Conservation (phyloP, 2,888 invertebrate genomes). For the Oscheius onirici region DNA sequence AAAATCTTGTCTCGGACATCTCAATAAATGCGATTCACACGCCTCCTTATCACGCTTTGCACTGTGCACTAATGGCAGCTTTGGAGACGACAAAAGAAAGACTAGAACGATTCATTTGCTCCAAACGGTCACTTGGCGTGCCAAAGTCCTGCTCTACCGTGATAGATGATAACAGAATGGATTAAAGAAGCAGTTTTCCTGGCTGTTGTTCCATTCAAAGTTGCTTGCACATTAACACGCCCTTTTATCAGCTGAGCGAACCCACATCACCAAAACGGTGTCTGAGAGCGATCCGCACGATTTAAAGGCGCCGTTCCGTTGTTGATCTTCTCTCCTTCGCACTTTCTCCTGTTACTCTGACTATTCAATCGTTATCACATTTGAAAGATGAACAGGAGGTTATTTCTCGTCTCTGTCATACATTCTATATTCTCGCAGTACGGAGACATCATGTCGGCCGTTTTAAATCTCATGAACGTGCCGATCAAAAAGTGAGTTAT, state of each 20-base stretch:
- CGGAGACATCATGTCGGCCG: slow-evolving; percentile 61
- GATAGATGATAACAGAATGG: not conserved
- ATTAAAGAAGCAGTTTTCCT: not conserved
- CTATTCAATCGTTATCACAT: not conserved
- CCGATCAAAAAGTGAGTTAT: slow-evolving; percentile 46
- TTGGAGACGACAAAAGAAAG: not conserved
- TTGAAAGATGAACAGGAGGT: slow-evolving; percentile 35
- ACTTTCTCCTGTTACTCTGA: not conserved
- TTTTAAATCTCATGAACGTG: slow-evolving; percentile 60
- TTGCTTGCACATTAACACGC: not conserved
- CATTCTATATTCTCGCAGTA: slow-evolving; percentile 61
- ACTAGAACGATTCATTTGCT: not conserved
- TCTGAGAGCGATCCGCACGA: not conserved
- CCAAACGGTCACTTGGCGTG: not conserved
- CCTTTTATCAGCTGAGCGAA: slow-evolving; percentile 5
- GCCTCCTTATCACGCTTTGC: not conserved
- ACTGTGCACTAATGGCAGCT: not conserved
- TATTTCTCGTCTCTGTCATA: slow-evolving; percentile 49
- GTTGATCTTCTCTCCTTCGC: not conserved
- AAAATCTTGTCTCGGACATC: not conserved
- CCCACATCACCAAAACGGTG: not conserved
- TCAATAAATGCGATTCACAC: not conserved
- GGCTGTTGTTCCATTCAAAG: not conserved
- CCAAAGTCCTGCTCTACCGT: not conserved
- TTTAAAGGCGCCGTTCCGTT: not conserved